These are phyloP conservation scores for Genyomyrus donnyi DNA, from an alignment of 2,113 vertebrate species.

Conservation along the genomic window DNA sequence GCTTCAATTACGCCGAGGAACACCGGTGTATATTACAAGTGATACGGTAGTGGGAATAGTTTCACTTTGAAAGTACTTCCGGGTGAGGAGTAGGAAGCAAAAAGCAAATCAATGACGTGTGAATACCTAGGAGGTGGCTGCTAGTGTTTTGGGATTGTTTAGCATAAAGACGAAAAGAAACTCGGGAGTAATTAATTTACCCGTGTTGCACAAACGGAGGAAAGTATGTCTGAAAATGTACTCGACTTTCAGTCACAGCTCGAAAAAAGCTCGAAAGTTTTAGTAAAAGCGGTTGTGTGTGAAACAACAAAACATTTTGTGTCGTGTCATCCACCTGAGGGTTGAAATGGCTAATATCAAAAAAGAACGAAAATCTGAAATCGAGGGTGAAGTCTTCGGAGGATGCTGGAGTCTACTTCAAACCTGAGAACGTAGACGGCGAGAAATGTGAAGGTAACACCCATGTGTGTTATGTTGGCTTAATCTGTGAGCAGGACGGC, in stretches of 20 bases:
- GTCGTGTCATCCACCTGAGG: not conserved
- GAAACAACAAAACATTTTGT: constrained; percentile 19
- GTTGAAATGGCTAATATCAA: not conserved
- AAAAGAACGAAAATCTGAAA: constrained; percentile 4
- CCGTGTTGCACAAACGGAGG: not conserved
- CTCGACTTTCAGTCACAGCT: constrained; percentile 5
- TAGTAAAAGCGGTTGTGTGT: constrained; percentile 5
- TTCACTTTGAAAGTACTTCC: not conserved
- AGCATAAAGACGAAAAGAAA: not conserved
- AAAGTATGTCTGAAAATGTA: not conserved
- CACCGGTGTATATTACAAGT: not conserved
- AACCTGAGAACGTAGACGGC: not conserved
- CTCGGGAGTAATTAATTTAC: not conserved
- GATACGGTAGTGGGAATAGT: not conserved
- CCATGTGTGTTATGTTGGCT: not conserved
- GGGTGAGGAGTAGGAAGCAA: not conserved
- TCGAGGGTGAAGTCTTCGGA: not conserved
- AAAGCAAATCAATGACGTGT: not conserved
- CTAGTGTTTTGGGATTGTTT: not conserved
- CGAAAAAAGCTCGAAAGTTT: constrained; percentile 9
- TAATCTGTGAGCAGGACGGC: not conserved
- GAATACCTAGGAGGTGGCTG: not conserved
- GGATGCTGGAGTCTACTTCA: not conserved
- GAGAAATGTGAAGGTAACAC: not conserved
- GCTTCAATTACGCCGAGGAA: not conserved